phyloP scores from a whole-genome alignment of 2,113 vertebrate species.

The Ariopsis seemanni region DNA sequence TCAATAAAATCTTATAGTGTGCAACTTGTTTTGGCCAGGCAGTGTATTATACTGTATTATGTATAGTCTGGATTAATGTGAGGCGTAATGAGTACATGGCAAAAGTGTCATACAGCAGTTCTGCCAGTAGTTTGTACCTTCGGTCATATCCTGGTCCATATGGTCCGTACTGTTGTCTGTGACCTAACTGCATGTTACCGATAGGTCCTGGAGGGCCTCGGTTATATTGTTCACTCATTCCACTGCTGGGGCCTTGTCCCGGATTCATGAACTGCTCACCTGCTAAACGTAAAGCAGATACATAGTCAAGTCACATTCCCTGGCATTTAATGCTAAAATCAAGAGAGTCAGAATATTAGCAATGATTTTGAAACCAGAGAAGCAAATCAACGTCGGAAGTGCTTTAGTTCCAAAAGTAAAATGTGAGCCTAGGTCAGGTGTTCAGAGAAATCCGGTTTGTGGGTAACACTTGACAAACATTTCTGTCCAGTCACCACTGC shows the following conservation, averaged over 20 bases:
- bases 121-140: conserved; percentile 59
- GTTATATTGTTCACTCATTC: conserved; percentile 91
- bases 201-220: conserved; percentile 85
- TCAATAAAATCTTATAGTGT: no score
- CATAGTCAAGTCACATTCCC: not conserved
- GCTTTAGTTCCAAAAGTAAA: not conserved
- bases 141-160: conserved; percentile 89
- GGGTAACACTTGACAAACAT: not conserved
- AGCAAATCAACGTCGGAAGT: not conserved
- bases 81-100: no score
- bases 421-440: not conserved
- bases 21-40: no score
- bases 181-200: conserved; percentile 87
- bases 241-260: conserved; percentile 87
- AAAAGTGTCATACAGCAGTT: not conserved
- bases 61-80: not conserved
- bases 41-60: not conserved
- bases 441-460: not conserved
- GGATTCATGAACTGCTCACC: conserved; percentile 94
- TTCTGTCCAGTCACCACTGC: not conserved
- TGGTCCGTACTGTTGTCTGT: conserved; percentile 87
- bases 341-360: not conserved
- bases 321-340: not conserved
- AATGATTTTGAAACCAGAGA: not conserved
- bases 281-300: conserved; percentile 61